Conservation (phyloP, 1,140 invertebrate species). For the Thaumetopoea pityocampa region DNA sequence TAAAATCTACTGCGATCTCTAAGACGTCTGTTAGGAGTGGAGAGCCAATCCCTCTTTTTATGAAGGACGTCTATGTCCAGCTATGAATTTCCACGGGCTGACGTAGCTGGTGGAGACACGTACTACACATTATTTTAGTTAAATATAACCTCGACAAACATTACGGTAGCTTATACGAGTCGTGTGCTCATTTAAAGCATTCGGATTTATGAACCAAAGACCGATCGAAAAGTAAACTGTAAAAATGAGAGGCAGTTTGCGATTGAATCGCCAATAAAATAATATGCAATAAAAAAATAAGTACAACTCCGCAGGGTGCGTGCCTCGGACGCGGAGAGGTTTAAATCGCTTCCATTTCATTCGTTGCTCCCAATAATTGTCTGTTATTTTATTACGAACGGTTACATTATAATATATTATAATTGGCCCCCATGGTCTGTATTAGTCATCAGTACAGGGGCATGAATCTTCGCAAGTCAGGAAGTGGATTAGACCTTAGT, state of each 20-base stretch:
- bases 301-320: conserved; percentile 33
- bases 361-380: conserved; percentile 33
- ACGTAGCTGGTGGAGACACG: no score
- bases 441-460: no score
- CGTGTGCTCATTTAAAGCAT: conserved; percentile 40
- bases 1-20: no score
- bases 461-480: no score
- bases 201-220: conserved; percentile 52
- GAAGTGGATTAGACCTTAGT: no score
- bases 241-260: conserved; percentile 48
- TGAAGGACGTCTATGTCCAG: no score
- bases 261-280: conserved; percentile 51
- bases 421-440: conserved; percentile 25
- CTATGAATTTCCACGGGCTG: no score
- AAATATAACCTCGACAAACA: conserved; percentile 45
- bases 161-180: conserved; percentile 47
- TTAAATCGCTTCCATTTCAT: conserved; percentile 42
- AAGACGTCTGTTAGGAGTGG: no score
- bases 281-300: conserved; percentile 58
- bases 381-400: conserved; percentile 31
- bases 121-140: no score
- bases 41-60: no score
- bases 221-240: conserved; percentile 55
- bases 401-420: conserved; percentile 31
- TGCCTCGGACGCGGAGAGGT: conserved; percentile 29